Percentiles rank a stretch among this genome's conserved stretches.
phyloP scores from a whole-genome alignment of 2,888 invertebrate species.

The Gymnoscelis rufifasciata region DNA sequence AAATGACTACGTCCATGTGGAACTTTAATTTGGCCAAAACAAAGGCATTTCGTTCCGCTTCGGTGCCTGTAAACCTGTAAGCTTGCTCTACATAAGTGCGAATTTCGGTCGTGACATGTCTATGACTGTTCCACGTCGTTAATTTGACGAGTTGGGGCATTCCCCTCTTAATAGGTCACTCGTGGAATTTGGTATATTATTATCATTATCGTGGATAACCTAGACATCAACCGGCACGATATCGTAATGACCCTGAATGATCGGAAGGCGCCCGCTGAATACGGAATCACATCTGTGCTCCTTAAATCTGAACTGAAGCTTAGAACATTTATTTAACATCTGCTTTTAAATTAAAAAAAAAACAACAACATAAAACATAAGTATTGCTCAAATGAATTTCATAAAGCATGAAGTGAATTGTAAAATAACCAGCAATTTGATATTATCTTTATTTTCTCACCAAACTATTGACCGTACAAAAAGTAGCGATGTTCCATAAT shows the following conservation, averaged over 20 bases:
- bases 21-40: conserved; percentile 38
- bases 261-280: no score
- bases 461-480: conserved; percentile 29
- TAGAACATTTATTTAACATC: no score
- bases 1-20: conserved; percentile 31
- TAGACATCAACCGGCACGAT: no score
- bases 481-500: conserved; percentile 39
- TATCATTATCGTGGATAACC: no score
- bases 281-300: no score
- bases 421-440: conserved; percentile 31
- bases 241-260: no score
- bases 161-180: conserved; percentile 47
- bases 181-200: neutral
- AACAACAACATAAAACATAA: no score
- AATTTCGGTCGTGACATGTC: conserved; percentile 42
- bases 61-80: conserved; percentile 39
- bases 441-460: conserved; percentile 37
- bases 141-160: conserved; percentile 61
- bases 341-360: no score
- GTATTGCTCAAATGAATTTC: neutral
- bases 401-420: conserved; percentile 26
- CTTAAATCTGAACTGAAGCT: no score
- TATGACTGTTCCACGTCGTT: conserved; percentile 58
- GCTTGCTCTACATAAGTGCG: conserved; percentile 41
- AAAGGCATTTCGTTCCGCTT: conserved; percentile 46